A percentile compares a stretch with the other conserved stretches of the same genome.
Conservation (phyloP, 2,888 invertebrate genomes). For the Muschampia plurimacula region DNA sequence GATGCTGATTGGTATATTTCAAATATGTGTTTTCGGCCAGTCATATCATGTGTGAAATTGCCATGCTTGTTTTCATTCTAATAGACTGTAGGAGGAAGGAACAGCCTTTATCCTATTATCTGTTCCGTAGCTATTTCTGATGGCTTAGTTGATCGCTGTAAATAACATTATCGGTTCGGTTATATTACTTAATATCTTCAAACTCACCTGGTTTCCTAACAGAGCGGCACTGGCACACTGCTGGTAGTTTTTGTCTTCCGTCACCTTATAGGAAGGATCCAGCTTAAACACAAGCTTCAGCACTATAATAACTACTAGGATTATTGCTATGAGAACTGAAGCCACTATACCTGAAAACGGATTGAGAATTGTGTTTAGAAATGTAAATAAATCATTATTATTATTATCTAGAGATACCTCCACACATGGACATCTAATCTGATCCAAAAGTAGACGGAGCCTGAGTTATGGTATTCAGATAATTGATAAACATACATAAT, state of each 20-base stretch:
- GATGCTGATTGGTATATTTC: no score
- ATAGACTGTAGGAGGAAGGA: no score
- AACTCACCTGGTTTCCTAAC: conserved; percentile 86
- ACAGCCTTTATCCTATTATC: no score
- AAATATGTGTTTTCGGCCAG: no score
- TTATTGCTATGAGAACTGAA: conserved; percentile 95
- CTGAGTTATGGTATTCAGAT: no score
- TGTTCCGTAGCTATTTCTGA: no score
- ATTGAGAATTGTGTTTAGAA: not conserved
- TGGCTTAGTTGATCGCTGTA: not conserved
- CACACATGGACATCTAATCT: no score
- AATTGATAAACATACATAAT: no score
- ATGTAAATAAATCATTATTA: not conserved
- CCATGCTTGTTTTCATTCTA: no score
- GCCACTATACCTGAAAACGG: conserved; percentile 89
- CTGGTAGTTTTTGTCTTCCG: conserved; percentile 92
- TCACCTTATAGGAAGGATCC: conserved; percentile 97
- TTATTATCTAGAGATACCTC: no score
- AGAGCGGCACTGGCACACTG: conserved; percentile 93
- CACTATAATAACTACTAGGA: conserved; percentile 95
- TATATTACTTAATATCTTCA: not conserved
- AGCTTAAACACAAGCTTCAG: conserved; percentile 93
- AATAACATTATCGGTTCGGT: not conserved
- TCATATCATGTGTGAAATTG: no score
- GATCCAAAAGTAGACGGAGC: no score